phyloP scores from a whole-genome alignment of 2,888 invertebrate species.

The Graphium colonna region DNA sequence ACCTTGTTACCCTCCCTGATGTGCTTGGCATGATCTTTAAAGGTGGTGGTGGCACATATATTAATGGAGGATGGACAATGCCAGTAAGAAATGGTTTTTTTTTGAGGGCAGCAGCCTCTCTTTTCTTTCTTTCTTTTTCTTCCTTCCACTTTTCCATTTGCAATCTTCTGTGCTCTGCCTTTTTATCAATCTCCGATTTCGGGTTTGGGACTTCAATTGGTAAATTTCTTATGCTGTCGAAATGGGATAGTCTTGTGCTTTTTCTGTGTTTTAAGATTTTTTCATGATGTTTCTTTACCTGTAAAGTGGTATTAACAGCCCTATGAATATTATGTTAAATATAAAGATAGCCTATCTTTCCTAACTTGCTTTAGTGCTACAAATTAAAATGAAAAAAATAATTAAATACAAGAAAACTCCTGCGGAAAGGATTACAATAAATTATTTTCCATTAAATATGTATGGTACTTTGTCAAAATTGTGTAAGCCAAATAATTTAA shows the following conservation, averaged over 20 bases:
- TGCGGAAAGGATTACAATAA: no score
- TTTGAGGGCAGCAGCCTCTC: constrained; percentile 47
- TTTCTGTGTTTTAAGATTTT: constrained; percentile 47
- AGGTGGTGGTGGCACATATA: constrained; percentile 34
- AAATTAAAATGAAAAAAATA: no score
- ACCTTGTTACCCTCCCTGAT: constrained; percentile 60
- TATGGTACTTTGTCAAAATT: no score
- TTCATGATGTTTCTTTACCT: constrained; percentile 56
- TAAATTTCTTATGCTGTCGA: constrained; percentile 56
- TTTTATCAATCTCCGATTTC: constrained; percentile 14
- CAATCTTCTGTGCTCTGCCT: constrained; percentile 46
- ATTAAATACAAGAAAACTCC: no score
- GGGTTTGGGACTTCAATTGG: constrained; percentile 41
- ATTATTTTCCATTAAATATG: no score
- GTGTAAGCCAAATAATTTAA: constrained; percentile 28
- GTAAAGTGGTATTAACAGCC: no score
- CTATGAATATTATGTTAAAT: no score
- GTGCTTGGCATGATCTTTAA: constrained; percentile 46
- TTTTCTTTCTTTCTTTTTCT: constrained; percentile 61
- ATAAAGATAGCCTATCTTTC: no score
- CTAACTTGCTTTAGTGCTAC: no score
- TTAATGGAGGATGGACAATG: constrained; percentile 45
- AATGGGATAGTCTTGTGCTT: constrained; percentile 47
- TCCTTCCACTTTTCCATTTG: constrained; percentile 67
- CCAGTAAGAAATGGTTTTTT: constrained; percentile 65